These are phyloP conservation scores for Arremon aurantiirostris DNA, from an alignment of 2,797 vertebrate species.

Conservation along the genomic window DNA sequence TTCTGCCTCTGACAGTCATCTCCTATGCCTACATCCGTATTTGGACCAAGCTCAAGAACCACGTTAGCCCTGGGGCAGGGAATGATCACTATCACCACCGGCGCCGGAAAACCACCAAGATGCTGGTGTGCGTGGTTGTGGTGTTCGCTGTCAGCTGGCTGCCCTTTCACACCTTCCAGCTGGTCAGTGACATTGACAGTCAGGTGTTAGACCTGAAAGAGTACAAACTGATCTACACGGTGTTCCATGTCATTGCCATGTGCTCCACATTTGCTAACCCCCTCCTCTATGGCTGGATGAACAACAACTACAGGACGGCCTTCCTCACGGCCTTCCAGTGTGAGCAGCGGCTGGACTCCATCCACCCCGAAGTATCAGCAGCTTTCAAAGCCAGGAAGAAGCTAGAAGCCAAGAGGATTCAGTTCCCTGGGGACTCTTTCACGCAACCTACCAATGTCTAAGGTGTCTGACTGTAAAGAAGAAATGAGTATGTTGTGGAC, in stretches of 20 bases:
- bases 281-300: conserved; percentile 97
- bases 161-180: conserved; percentile 91
- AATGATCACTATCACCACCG: conserved; percentile 80
- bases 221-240: conserved; percentile 91
- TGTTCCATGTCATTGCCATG: conserved; percentile 92
- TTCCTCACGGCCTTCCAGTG: conserved; percentile 88
- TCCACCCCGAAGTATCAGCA: conserved; percentile 75
- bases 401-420: conserved; percentile 72
- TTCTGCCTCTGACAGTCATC: conserved; percentile 87
- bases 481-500: background rate
- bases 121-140: conserved; percentile 91
- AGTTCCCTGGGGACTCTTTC: conserved; percentile 66
- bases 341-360: conserved; percentile 73
- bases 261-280: conserved; percentile 94
- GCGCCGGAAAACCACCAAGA: conserved; percentile 90
- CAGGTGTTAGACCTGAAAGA: conserved; percentile 85
- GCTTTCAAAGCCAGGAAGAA: conserved; percentile 73
- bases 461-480: background rate
- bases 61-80: conserved; percentile 74
- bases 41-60: conserved; percentile 89
- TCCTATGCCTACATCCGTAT: conserved; percentile 88
- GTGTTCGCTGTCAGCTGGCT: conserved; percentile 94
- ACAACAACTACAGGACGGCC: conserved; percentile 90
- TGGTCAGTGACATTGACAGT: conserved; percentile 90
- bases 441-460: conserved; percentile 77